Conservation (phyloP, 2,888 invertebrate species). For the Tridacna crocea region DNA sequence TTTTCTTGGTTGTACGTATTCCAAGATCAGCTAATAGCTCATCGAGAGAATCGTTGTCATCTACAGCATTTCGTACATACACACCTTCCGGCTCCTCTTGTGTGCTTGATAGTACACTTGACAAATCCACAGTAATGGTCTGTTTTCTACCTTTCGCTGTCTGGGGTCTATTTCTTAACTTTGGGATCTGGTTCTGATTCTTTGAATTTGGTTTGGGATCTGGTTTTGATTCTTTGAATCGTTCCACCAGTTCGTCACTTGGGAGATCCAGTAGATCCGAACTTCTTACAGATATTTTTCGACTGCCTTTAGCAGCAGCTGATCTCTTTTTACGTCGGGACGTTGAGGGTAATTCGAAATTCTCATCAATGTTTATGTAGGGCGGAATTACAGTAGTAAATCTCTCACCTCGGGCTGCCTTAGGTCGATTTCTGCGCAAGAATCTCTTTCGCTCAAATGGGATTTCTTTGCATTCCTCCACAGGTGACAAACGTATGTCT, state of each 20-base stretch:
- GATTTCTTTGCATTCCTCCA: background rate
- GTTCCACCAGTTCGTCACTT: conserved; percentile 14
- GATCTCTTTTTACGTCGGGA: background rate
- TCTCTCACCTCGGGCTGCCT: conserved; percentile 22
- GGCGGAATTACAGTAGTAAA: conserved; percentile 15
- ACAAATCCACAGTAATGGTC: background rate
- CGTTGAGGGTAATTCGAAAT: background rate
- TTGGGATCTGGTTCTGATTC: too few relatives aligned
- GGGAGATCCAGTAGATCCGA: conserved; percentile 23
- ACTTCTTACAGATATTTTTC: background rate
- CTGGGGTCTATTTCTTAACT: conserved; percentile 9
- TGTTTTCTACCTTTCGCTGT: conserved; percentile 7
- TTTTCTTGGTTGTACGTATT: background rate
- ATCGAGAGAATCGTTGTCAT: background rate
- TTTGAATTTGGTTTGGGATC: background rate
- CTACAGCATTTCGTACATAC: background rate
- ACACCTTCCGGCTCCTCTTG: background rate
- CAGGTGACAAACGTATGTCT: background rate
- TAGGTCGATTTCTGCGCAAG: conserved; percentile 7
- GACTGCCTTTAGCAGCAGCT: conserved; percentile 18
- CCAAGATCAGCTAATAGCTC: background rate
- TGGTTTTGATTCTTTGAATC: conserved; percentile 2
- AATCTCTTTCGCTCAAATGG: background rate
- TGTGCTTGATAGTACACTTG: background rate
- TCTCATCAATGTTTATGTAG: conserved; percentile 28